These are phyloP conservation scores for Alligator sinensis DNA, from an alignment of 2,113 vertebrate species.

Conservation along the genomic window DNA sequence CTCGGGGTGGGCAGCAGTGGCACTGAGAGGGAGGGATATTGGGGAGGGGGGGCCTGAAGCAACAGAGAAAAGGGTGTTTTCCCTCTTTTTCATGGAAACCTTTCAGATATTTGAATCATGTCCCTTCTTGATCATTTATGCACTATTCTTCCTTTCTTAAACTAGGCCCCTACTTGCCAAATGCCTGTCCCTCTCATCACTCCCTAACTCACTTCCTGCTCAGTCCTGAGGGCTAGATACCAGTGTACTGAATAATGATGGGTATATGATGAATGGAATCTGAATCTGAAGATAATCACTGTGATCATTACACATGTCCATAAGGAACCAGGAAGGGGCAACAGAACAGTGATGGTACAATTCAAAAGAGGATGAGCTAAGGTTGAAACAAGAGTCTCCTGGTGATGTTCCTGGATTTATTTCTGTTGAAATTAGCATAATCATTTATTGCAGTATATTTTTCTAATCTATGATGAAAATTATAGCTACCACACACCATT, in stretches of 20 bases:
- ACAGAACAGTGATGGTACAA: not conserved
- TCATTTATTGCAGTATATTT: not conserved
- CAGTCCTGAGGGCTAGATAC: not conserved
- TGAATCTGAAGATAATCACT: not conserved
- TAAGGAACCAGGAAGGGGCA: not conserved
- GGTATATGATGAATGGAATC: too few species aligned
- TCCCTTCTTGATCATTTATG: too few species aligned
- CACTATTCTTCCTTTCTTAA: too few species aligned
- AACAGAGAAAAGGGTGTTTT: too few species aligned
- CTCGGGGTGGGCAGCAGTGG: too few species aligned
- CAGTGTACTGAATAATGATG: not conserved
- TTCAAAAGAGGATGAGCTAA: not conserved
- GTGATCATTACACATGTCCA: not conserved
- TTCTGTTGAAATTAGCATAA: not conserved
- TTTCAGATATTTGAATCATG: too few species aligned
- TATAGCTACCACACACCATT: not conserved
- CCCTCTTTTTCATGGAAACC: too few species aligned
- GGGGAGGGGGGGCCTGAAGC: too few species aligned
- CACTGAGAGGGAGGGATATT: too few species aligned
- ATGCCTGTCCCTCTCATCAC: too few species aligned
- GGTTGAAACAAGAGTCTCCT: not conserved
- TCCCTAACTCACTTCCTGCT: not conserved
- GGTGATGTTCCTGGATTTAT: not conserved
- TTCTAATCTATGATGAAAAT: not conserved
- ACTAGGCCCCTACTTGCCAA: too few species aligned